Percentiles rank a stretch among this genome's conserved stretches.
phyloP scores from a whole-genome alignment of 2,888 invertebrate genomes.

The Scelioninae gen. 2 region DNA sequence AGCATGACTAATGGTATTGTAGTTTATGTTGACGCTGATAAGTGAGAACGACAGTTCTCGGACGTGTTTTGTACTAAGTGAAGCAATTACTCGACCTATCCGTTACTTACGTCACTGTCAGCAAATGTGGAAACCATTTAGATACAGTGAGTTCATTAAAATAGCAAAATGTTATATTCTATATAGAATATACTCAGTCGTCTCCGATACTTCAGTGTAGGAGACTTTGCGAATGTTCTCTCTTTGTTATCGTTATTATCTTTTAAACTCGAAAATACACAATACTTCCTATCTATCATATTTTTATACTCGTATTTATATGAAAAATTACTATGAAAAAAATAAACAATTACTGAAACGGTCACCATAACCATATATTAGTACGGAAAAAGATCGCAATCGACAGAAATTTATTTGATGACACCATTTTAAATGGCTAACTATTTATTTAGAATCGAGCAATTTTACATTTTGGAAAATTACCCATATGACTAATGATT shows the following conservation, averaged over 20 bases:
- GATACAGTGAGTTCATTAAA: conserved; percentile 70
- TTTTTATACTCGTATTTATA: too few species aligned
- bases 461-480: too few species aligned
- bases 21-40: conserved; percentile 57
- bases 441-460: too few species aligned
- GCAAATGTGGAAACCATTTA: conserved; percentile 73
- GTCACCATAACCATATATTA: too few species aligned
- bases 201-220: conserved; percentile 19
- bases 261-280: conserved; percentile 13
- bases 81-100: conserved; percentile 75
- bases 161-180: conserved; percentile 50
- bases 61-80: conserved; percentile 75
- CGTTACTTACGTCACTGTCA: conserved; percentile 73
- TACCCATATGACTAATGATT: too few species aligned
- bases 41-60: conserved; percentile 63
- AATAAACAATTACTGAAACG: too few species aligned
- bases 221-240: conserved; percentile 24
- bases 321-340: too few species aligned
- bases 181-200: conserved; percentile 23
- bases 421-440: too few species aligned
- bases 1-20: conserved; percentile 56
- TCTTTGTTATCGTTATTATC: conserved; percentile 27
- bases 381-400: too few species aligned
- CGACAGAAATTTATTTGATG: too few species aligned
- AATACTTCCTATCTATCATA: conserved; percentile 4